Evolutionary conservation across 2,888 invertebrate species (phyloP), one percentile per base, ranked within the genome.

Genomic region (Eubasilissa splendida): DNA sequence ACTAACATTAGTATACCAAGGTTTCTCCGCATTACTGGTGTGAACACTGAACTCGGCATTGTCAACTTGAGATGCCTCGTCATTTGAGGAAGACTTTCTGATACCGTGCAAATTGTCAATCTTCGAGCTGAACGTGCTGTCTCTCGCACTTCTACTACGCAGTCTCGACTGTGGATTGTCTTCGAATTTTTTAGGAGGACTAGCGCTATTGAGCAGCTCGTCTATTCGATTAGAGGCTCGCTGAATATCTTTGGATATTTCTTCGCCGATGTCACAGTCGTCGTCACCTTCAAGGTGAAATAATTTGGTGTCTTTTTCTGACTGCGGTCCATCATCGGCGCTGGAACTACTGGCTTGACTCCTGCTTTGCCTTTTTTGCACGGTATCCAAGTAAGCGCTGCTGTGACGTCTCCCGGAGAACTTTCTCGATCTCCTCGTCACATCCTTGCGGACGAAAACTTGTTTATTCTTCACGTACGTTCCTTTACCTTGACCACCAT

Each of bases 381-480:
- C 84, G 82, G 87, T 88, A 54, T 90, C 89, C 52, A 84, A 84
- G 83, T 87, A 87, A 83, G 89, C 89, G 80, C 86, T 88, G 77
- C 87, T 89, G 82, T 88, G 90, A 84, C 90, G 90, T 82, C 90
- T 88, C 73, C 90, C 89, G 0, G 90, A 90, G 85, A 90, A 91
- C 84, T 91, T 91, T 83, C 90, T 88, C 10, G 91, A 91, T 82
- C 91, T 87, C 84, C 91, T 88, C 81, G 90, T 90, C 3, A 91
- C 90, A 79, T 91, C 91, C 85, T 90, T 86, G 83, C 91, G 86
- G 0, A 89, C 88, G 83, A 91, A 91, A 3, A 89, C 91, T 85
- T 92, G 90, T 85, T 92, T 92, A 80, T 91, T 91, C 87, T 92
- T 92, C 71, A 92, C 91, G 83, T 92, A 92, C 50, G 92, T 91